Evolutionary conservation across 2,888 invertebrate species (phyloP), one percentile per base, ranked within the genome.

Genomic region (Drosophila nigricruria): DNA sequence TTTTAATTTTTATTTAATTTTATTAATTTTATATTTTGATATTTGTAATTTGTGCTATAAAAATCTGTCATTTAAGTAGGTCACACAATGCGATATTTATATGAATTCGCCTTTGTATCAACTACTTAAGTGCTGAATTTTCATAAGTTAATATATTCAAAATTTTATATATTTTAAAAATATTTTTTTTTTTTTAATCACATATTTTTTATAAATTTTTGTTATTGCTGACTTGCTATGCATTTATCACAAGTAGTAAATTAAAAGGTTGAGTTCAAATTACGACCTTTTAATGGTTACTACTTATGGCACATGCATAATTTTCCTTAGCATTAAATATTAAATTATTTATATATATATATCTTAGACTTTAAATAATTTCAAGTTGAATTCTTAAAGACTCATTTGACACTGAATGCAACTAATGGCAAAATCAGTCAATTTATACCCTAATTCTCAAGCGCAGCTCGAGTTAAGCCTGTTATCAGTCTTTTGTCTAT

Each of bases 221-320:
- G n/a, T n/a, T n/a, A n/a, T 5, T 32, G 23, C 23, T 34, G 9
- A 6, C 1, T 52, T 36, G 8, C 6, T 18, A 30, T 72, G 61
- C 61, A 77, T 49, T 65, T 74, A 57, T 59, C 56, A 30, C 45
- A 87, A 81, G 84, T 70, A 89, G 89, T 85, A 83, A 62, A 77
- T 70, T 65, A 79, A 83, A 79, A 73, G 89, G 79, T 76, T 43
- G 81, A 73, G 20, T 6, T 20, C 12, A 6, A 0, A 52, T 23
- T 8, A 68, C 76, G 60, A 77, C 76, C 84, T 59, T 62, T 83
- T 85, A 70, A 79, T 63, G 58, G 66, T 69, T 85, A 85, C 84
- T 85, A 79, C 89, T 79, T 85, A 65, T 38, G 45, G 57, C 59
- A 79, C 6, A 20, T 58, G 20, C 58, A 72, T 38, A 14, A 54